Conservation (phyloP, 2,113 vertebrate species). For the Actenoides lindsayi region DNA sequence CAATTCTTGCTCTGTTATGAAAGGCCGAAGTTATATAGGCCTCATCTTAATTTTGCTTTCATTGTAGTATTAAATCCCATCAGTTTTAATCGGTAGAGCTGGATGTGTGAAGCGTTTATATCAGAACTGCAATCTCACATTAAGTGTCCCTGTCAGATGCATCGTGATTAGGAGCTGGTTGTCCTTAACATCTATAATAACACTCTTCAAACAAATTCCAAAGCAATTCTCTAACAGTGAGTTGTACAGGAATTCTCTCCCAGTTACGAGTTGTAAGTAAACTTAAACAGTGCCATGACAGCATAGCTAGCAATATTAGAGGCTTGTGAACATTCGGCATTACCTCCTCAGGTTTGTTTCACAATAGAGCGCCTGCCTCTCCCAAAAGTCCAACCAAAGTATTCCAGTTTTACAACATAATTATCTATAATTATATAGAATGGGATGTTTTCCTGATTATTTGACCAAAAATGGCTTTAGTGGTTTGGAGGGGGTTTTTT, state of each 20-base stretch:
- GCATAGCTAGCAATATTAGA: conserved; percentile 13
- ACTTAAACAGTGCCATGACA: neutral
- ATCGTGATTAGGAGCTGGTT: neutral
- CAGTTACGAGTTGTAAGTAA: neutral
- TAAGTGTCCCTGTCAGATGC: neutral
- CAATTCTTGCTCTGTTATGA: neutral
- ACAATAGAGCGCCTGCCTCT: conserved; percentile 43
- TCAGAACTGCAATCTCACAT: neutral
- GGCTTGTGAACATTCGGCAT: conserved; percentile 6
- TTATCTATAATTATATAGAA: conserved; percentile 48
- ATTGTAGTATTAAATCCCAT: neutral
- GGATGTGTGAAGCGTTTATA: neutral
- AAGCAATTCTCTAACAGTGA: neutral
- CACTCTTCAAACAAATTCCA: conserved; percentile 4
- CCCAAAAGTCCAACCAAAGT: conserved; percentile 47
- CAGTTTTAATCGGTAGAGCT: neutral
- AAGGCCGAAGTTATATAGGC: neutral
- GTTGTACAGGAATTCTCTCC: neutral
- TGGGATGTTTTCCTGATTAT: conserved; percentile 20
- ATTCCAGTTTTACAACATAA: conserved; percentile 49
- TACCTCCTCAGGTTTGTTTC: conserved; percentile 43
- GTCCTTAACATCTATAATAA: neutral
- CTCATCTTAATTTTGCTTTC: neutral
- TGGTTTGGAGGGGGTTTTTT: neutral
- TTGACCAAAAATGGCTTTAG: neutral